Conservation (phyloP, 2,888 invertebrate genomes). For the Coleophora deauratella region DNA sequence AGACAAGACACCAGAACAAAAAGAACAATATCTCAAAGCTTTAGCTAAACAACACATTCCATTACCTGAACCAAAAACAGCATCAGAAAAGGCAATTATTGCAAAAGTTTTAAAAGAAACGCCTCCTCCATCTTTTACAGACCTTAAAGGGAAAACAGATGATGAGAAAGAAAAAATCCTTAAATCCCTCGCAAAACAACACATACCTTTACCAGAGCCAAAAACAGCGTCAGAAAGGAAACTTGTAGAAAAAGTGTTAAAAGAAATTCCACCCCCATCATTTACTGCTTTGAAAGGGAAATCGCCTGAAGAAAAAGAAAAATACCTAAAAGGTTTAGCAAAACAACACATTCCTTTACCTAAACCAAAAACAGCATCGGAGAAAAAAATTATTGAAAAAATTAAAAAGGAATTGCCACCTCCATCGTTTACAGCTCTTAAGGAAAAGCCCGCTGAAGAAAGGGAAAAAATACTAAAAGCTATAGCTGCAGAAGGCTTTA, state of each 20-base stretch:
- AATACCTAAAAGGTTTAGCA: slow-evolving; percentile 6
- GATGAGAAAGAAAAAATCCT: slow-evolving; percentile 23
- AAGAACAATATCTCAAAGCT: too few species aligned
- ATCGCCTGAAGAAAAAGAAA: slow-evolving; percentile 16
- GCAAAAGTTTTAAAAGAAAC: too few species aligned
- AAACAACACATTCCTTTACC: slow-evolving; percentile 18
- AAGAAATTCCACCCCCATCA: slow-evolving; percentile 22
- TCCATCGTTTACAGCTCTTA: slow-evolving; percentile 22
- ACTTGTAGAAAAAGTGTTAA: slow-evolving; percentile 17
- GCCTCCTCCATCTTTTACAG: too few species aligned
- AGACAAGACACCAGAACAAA: too few species aligned
- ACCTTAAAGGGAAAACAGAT: slow-evolving; percentile 12
- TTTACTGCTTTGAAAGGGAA: slow-evolving; percentile 8
- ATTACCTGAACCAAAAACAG: too few species aligned
- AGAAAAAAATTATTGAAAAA: slow-evolving; percentile 24
- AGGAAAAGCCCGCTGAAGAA: slow-evolving; percentile 23
- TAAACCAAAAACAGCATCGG: slow-evolving; percentile 30
- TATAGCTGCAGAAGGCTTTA: slow-evolving; percentile 21
- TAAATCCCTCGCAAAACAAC: slow-evolving; percentile 10
- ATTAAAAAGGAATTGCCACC: slow-evolving; percentile 18
- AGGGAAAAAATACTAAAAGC: slow-evolving; percentile 24
- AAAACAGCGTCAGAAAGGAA: slow-evolving; percentile 25
- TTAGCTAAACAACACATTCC: too few species aligned
- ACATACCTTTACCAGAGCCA: slow-evolving; percentile 23
- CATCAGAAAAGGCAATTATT: too few species aligned